A percentile compares a stretch with the other conserved stretches of the same genome.
phyloP scores from a whole-genome alignment of 2,113 vertebrate genomes.

The Stercorarius parasiticus region DNA sequence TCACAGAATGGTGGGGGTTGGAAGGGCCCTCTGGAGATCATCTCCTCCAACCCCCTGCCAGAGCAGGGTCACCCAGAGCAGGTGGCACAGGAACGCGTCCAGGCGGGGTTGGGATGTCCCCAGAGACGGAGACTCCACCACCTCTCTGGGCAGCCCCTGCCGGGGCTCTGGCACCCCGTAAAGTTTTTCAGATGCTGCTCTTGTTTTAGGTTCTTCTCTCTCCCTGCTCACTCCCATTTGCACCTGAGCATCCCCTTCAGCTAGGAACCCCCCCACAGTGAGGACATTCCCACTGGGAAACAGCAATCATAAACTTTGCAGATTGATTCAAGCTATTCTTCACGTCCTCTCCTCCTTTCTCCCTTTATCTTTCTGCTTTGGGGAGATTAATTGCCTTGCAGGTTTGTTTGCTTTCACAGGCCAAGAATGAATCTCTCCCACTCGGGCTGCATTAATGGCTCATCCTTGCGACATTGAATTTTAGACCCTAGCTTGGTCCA shows the following conservation, averaged over 20 bases:
- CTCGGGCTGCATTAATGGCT: not conserved
- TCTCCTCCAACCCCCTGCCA: not conserved
- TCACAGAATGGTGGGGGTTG: not conserved
- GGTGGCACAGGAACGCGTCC: not conserved
- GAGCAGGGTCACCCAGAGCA: not conserved
- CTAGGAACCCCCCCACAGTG: not conserved
- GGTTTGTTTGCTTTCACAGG: not conserved
- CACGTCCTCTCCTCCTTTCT: not conserved
- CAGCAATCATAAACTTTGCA: not conserved
- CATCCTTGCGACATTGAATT: not conserved
- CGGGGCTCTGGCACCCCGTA: not conserved
- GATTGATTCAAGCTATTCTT: not conserved
- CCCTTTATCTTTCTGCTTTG: not conserved
- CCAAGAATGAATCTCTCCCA: not conserved
- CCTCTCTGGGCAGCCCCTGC: not conserved
- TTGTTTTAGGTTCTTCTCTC: not conserved
- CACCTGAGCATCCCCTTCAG: not conserved
- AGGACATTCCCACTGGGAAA: not conserved
- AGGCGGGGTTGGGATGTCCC: not conserved
- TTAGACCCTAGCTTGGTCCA: not conserved
- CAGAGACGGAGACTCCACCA: not conserved
- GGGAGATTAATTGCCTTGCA: not conserved
- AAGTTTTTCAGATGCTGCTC: not conserved
- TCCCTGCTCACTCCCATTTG: not conserved
- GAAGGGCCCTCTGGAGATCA: not conserved